Percentiles rank a stretch among this genome's conserved stretches.
These are phyloP conservation scores for Cladorhizidae sp. DNA, from an alignment of 37 sponge, comb jelly and placozoan genomes.

Conservation along the genomic window DNA sequence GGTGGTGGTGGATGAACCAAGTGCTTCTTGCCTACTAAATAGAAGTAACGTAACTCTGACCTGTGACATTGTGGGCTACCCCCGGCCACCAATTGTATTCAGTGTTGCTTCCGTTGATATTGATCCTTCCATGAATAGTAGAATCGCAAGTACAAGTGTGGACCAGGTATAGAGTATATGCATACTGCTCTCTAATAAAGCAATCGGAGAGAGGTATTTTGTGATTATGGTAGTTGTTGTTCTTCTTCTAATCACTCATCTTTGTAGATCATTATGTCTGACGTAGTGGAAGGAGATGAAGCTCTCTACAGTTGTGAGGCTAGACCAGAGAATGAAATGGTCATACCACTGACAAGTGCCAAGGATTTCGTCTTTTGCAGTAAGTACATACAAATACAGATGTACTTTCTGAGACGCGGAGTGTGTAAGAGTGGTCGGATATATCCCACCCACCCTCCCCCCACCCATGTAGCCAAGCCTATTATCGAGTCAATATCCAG, in stretches of 20 bases:
- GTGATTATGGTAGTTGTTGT: not conserved
- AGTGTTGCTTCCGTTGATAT: not conserved
- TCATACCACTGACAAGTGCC: no score
- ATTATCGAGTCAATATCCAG: not conserved
- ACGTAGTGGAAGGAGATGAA: not conserved
- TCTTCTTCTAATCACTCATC: not conserved
- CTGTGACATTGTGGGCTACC: slow-evolving; percentile 43
- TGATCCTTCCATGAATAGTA: not conserved
- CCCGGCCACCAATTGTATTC: slow-evolving; percentile 24
- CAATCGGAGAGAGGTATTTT: no score
- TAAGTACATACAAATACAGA: not conserved
- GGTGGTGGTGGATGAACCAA: not conserved
- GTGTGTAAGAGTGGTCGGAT: no score
- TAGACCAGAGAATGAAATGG: no score
- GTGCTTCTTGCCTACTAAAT: slow-evolving; percentile 5
- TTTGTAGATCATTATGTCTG: not conserved
- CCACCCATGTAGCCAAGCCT: slow-evolving; percentile 17
- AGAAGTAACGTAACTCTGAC: slow-evolving; percentile 11
- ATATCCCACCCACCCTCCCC: no score
- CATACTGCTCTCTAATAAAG: no score
- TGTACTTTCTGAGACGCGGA: no score
- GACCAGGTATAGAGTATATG: slow-evolving; percentile 2
- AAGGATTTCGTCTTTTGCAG: slow-evolving; percentile 12
- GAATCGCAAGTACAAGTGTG: not conserved
- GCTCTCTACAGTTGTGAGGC: not conserved